Conservation (phyloP, 1,140 invertebrate genomes). For the Formica selysi region DNA sequence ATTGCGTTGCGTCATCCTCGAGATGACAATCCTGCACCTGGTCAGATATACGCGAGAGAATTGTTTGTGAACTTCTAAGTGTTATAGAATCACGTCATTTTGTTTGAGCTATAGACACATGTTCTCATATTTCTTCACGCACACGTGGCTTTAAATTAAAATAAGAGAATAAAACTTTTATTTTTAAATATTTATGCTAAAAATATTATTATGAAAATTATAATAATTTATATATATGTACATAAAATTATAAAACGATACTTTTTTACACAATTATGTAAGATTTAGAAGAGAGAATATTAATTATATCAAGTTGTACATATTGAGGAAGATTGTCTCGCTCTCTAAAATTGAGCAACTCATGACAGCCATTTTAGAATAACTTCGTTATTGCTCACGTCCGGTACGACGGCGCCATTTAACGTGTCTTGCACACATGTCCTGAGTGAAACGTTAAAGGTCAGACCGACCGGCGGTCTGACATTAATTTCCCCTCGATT, state of each 20-base stretch:
- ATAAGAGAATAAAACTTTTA: background rate
- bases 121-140: background rate
- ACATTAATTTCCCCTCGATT: conserved; percentile 72
- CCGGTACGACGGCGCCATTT: background rate
- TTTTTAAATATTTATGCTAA: background rate
- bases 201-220: conserved; percentile 2
- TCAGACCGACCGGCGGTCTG: conserved; percentile 34
- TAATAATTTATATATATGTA: background rate
- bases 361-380: background rate
- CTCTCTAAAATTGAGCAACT: conserved; percentile 9
- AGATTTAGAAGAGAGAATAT: background rate
- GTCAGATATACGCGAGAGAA: conserved; percentile 26
- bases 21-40: conserved; percentile 16
- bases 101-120: background rate
- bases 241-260: background rate
- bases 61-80: background rate
- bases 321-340: background rate
- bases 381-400: background rate
- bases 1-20: background rate
- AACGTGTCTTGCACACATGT: background rate
- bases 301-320: background rate
- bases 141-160: background rate
- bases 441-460: conserved; percentile 2
- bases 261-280: no score
- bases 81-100: background rate